Evolutionary conservation across 1,140 invertebrate species (phyloP), one percentile per base, ranked within the genome.

Genomic region (Asobara japonica): DNA sequence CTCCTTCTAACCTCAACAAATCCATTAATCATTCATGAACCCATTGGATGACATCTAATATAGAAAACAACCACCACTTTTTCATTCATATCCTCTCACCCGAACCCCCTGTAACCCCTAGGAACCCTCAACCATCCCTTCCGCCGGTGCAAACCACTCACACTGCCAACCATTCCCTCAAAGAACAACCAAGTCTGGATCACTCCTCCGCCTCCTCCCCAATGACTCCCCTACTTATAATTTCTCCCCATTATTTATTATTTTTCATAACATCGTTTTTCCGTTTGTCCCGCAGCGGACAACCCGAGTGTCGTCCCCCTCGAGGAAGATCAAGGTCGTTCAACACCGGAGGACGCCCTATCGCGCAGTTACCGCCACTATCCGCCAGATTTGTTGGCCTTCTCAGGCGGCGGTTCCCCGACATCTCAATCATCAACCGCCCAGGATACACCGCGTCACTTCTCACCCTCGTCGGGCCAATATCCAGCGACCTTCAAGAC

Each of bases 321-420:
- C 10, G 74, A 71, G 41, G 65, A 74, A 41, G 56, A 60, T 45
- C 64, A 64, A 20, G 67, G 64, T 7, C 65, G 68, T 5, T 65
- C 71, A 73, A 51, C 76, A 67, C 62, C 74, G 51, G 61, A 85
- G 80, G 79, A 71, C 67, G 85, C 8, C 76, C 86, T 79, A 76
- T 84, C 75, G 0, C 80, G 83, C 6, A 88, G 88, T 73, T 89
- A 89, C 29, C 87, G 89, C 0, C 88, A 89, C 29, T 92, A 92
- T 78, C 95, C 94, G 25, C 95, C 95, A 0, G 95, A 96, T 77
- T 85, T 96, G 29, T 84, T 97, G 41, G 92, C 95, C 0, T 94
- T 95, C 76, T 93, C 94, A 6, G 83, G 82, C 0, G 85, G 68
- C 84, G 91, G 45, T 83, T 88, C 86, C n/a, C 86, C 86, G 7